phyloP scores from a whole-genome alignment of 2,888 invertebrate species.

The Acleris cristana region DNA sequence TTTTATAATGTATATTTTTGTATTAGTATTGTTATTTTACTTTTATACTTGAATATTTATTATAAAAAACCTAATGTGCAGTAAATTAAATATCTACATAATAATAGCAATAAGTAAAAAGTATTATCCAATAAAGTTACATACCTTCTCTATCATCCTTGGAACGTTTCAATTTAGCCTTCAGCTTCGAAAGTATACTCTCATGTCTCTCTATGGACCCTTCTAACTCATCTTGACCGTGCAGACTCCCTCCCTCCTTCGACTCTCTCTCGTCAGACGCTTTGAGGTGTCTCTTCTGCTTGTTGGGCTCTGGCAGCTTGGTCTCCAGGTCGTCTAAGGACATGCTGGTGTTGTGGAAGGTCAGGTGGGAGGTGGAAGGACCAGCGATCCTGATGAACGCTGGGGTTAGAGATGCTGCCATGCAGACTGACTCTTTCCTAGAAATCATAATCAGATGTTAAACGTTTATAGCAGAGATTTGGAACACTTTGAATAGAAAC shows the following conservation, averaged over 20 bases:
- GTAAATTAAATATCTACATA: too few species aligned
- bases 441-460: constrained; percentile 41
- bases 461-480: too few species aligned
- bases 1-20: too few species aligned
- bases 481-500: too few species aligned
- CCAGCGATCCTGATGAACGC: constrained; percentile 90
- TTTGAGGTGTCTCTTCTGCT: constrained; percentile 35
- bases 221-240: neutral
- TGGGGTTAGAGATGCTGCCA: constrained; percentile 88
- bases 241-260: neutral
- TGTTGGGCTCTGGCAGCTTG: constrained; percentile 27
- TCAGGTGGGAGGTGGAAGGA: constrained; percentile 82
- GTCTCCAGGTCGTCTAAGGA: constrained; percentile 52
- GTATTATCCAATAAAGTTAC: too few species aligned
- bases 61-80: too few species aligned
- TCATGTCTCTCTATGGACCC: neutral
- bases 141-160: neutral
- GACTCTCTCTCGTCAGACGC: neutral
- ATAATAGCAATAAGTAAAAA: too few species aligned
- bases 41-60: too few species aligned
- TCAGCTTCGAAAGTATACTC: constrained; percentile 5
- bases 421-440: constrained; percentile 84
- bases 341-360: constrained; percentile 67
- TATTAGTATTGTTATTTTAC: too few species aligned
- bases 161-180: neutral